Base-by-base conservation (phyloP, 1,140 invertebrate species). In the Plectrocnemia conspersa region DNA sequence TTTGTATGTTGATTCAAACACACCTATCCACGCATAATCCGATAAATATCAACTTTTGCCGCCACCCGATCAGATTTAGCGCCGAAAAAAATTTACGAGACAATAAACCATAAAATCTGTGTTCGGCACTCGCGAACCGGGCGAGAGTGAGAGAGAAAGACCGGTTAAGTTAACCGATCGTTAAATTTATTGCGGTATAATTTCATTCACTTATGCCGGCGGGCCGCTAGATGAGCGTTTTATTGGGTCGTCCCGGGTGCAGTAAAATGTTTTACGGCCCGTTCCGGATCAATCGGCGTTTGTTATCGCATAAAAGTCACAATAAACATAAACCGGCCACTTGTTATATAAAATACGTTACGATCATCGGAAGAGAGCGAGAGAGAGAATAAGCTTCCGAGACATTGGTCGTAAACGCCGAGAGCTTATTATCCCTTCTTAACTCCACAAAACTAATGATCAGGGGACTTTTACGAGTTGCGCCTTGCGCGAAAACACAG, bases 161-260 rank as follows among this genome's bases (percentile, higher is more conserved):
- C 25, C 10, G 15, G 44, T 29, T 27, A 23, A n/a, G 44, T 47
- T 47, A 47, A 29, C 27, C 44, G 44, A 50, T 50, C 47, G 47
- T 50, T 50, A 50, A 50, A 50, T 50, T 50, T 50, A 50, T 50
- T 50, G 32, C 27, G 16, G 27, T 50, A 18, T 50, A 50, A 50
- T 50, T 50, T 38, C 19, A 50, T 36, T 38, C 47, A 25, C 22
- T 50, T 35, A 36, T n/a, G 13, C 6, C 5, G 9, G 10, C 33
- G 13, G 16, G 35, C 6, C 7, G 40, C 10, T 15, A 42, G 7
- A 19, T 42, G 40, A n/a, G 41, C 18, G 25, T 44, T 44, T 21
- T 44, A 7, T 44, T n/a, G n/a, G n/a, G n/a, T n/a, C 23, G 41
- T 23, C 9, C 21, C 21, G 21, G 3, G 38, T 41, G 38, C 38